phyloP scores from a whole-genome alignment of 1,140 invertebrate species.

The Drosophila eugracilis region DNA sequence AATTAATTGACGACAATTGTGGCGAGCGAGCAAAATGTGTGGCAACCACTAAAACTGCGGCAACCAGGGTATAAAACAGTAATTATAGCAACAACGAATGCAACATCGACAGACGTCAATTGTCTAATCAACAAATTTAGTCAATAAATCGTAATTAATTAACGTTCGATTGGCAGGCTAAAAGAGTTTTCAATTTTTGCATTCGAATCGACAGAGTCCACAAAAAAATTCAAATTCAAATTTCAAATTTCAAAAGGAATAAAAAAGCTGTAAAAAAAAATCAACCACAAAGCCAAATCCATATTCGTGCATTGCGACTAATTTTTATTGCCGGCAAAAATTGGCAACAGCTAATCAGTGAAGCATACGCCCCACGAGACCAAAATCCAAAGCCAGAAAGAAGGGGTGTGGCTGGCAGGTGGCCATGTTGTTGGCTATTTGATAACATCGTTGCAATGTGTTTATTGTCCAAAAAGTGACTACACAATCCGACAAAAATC shows the following conservation, averaged over 20 bases:
- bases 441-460: constrained; percentile 81
- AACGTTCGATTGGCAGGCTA: constrained; percentile 64
- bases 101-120: constrained; percentile 76
- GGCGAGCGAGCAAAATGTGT: constrained; percentile 69
- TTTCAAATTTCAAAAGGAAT: constrained; percentile 54
- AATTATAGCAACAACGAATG: constrained; percentile 43
- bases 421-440: constrained; percentile 62
- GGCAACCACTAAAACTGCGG: constrained; percentile 58
- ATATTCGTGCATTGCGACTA: constrained; percentile 77
- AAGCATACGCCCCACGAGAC: constrained; percentile 61
- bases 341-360: constrained; percentile 79
- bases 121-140: constrained; percentile 83
- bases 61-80: constrained; percentile 31
- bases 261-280: constrained; percentile 12
- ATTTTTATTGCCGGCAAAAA: constrained; percentile 79
- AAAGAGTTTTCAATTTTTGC: constrained; percentile 64
- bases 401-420: constrained; percentile 74
- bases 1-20: constrained; percentile 83
- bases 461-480: constrained; percentile 78
- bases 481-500: constrained; percentile 67
- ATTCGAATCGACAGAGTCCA: constrained; percentile 29
- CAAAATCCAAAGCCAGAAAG: constrained; percentile 16
- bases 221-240: constrained; percentile 48
- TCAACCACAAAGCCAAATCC: constrained; percentile 46
- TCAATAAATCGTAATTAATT: constrained; percentile 84